phyloP scores from a whole-genome alignment of 2,113 vertebrate genomes.

The Danio rerio region GRCz12tu NC_133183.1:42807501-42808000 shows the following conservation, averaged over 20 bases:
- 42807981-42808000: neutral
- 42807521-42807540: slow-evolving; percentile 30
- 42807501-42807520: slow-evolving; percentile 1
- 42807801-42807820: slow-evolving; percentile 48
- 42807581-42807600: slow-evolving; percentile 19
- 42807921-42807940: slow-evolving; percentile 2
- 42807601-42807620: neutral
- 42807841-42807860: slow-evolving; percentile 48
- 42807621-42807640: neutral
- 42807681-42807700: slow-evolving; percentile 16
- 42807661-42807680: slow-evolving; percentile 9
- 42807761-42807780: slow-evolving; percentile 23
- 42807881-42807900: slow-evolving; percentile 54
- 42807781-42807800: slow-evolving; percentile 30
- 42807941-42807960: slow-evolving; percentile 29
- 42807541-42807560: neutral
- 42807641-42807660: neutral
- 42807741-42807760: slow-evolving; percentile 10
- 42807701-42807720: slow-evolving; percentile 37
- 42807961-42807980: neutral
- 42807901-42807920: slow-evolving; percentile 52
- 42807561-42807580: neutral
- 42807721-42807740: slow-evolving; percentile 33
- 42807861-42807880: slow-evolving; percentile 42
- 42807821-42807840: slow-evolving; percentile 39